These are phyloP conservation scores for Esox lucius DNA, from an alignment of 2,797 vertebrate species.

Conservation along the genomic window DNA sequence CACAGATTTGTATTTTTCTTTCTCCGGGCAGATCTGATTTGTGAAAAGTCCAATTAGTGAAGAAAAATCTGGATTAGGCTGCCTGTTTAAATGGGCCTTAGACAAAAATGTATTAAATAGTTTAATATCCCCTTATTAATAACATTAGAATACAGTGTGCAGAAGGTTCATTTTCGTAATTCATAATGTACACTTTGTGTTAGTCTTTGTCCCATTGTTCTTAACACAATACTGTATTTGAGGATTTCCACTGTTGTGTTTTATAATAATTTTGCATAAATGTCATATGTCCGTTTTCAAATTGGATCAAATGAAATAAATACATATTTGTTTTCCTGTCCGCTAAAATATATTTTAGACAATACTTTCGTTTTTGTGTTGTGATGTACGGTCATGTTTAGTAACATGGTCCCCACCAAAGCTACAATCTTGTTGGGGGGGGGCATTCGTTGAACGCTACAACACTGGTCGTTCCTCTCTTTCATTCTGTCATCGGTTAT, in stretches of 20 bases:
- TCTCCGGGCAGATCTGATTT: not conserved
- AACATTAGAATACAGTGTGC: not conserved
- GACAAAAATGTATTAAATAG: not conserved
- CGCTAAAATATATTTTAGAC: not conserved
- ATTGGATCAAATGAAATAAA: not conserved
- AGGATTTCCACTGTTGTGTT: not conserved
- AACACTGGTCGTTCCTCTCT: slow-evolving; percentile 29
- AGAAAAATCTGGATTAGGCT: too few relatives aligned
- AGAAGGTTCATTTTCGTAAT: not conserved
- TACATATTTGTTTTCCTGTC: not conserved
- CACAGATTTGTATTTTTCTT: too few relatives aligned
- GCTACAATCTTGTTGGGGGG: not conserved
- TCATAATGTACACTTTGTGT: not conserved
- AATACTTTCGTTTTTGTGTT: not conserved
- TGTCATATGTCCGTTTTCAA: not conserved
- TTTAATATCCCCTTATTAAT: not conserved
- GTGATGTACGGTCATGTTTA: not conserved
- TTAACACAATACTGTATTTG: not conserved
- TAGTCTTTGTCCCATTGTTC: not conserved
- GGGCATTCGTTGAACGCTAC: not conserved
- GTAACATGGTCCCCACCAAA: not conserved
- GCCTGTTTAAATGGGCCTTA: not conserved
- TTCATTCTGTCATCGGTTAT: slow-evolving; percentile 43
- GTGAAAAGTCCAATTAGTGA: not conserved
- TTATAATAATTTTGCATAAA: not conserved